Percentiles rank a stretch among this genome's conserved stretches.
These are phyloP conservation scores for Merodon equestris DNA, from an alignment of 2,888 invertebrate genomes.

Conservation along the genomic window DNA sequence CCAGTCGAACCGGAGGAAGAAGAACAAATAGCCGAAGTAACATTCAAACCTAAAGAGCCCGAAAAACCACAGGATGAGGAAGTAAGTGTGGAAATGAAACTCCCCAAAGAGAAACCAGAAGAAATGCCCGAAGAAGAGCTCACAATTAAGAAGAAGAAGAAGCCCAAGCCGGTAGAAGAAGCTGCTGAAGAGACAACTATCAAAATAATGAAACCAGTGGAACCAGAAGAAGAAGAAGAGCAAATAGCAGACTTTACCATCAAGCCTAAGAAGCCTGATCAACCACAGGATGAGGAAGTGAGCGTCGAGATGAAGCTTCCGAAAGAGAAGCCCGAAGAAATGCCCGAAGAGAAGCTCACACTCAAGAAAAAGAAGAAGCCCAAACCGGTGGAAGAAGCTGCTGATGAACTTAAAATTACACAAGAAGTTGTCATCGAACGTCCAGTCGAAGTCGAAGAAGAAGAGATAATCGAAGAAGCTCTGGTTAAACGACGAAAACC, in stretches of 20 bases:
- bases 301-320: conserved; percentile 75
- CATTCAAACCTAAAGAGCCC: conserved; percentile 76
- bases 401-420: conserved; percentile 75
- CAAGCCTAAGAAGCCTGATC: conserved; percentile 75
- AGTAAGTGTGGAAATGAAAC: conserved; percentile 74
- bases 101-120: conserved; percentile 75
- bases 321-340: conserved; percentile 75
- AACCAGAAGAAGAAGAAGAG: conserved; percentile 77
- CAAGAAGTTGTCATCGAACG: conserved; percentile 76
- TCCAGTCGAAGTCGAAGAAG: conserved; percentile 81
- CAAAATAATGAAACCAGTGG: conserved; percentile 73
- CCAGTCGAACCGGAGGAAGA: conserved; percentile 75
- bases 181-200: conserved; percentile 73
- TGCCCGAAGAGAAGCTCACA: conserved; percentile 75
- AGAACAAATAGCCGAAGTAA: conserved; percentile 76
- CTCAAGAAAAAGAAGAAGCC: conserved; percentile 76
- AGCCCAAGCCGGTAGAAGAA: conserved; percentile 73
- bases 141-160: conserved; percentile 76
- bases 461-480: conserved; percentile 78
- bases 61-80: conserved; percentile 75
- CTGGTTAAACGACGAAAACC: conserved; percentile 74
- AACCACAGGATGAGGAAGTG: conserved; percentile 75
- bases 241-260: conserved; percentile 76
- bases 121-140: conserved; percentile 76
- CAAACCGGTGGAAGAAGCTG: conserved; percentile 73